Conservation (phyloP, 2,797 vertebrate genomes). For the Poecilia velifera region DNA sequence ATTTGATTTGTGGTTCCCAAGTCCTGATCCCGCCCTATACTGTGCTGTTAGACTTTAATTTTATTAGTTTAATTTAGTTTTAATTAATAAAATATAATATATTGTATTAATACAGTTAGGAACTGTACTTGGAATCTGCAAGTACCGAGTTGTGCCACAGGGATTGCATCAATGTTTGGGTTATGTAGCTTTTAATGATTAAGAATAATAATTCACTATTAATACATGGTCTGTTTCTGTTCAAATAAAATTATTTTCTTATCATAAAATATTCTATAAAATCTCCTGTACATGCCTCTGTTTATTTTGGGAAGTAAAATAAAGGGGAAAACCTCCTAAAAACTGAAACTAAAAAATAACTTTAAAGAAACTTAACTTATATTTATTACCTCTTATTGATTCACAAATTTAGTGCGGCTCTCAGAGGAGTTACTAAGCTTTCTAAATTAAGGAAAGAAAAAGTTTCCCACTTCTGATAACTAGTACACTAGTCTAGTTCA, state of each 20-base stretch:
- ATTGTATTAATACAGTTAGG: no score
- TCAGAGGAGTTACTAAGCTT: neutral
- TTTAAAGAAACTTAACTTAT: neutral
- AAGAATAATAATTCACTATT: no score
- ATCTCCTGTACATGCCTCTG: neutral
- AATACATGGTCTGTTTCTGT: neutral
- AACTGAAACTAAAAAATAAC: neutral
- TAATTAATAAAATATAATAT: no score
- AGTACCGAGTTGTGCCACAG: no score
- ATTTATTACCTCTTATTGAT: neutral
- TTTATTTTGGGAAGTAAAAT: neutral
- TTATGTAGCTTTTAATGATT: no score
- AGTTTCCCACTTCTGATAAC: neutral
- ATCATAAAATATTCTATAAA: neutral
- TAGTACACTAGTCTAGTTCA: neutral
- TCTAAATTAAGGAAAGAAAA: neutral
- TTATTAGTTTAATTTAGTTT: no score
- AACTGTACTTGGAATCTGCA: no score
- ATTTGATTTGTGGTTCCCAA: neutral
- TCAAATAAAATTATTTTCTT: neutral
- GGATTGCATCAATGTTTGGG: no score
- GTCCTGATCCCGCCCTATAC: no score
- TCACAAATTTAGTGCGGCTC: neutral
- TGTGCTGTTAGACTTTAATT: no score
- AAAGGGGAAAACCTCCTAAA: neutral